Conservation (phyloP, 2,113 vertebrate species). For the Phasianus colchicus region DNA sequence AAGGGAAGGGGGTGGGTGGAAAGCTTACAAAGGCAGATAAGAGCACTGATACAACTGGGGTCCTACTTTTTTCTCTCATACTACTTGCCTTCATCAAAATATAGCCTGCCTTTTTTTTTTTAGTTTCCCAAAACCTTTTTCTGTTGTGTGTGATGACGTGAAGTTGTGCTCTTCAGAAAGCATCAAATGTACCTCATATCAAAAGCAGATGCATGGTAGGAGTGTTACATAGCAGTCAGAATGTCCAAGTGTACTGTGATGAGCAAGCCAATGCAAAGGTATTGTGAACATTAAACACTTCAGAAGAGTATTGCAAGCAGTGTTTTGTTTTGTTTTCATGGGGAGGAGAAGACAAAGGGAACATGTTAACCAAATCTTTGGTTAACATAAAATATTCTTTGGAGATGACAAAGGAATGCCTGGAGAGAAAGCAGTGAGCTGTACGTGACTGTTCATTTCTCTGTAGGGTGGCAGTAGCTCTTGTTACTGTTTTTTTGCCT, state of each 20-base stretch:
- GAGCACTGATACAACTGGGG: background rate
- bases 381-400: background rate
- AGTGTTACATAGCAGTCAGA: background rate
- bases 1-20: fast-evolving
- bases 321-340: background rate
- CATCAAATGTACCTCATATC: background rate
- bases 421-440: background rate
- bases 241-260: background rate
- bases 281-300: background rate
- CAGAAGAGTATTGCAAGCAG: background rate
- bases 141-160: background rate
- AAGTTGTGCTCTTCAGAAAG: background rate
- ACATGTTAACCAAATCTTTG: background rate
- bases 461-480: background rate
- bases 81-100: background rate
- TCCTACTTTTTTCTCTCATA: background rate
- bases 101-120: background rate
- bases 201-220: background rate
- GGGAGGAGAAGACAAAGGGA: background rate
- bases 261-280: no score
- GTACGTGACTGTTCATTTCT: background rate
- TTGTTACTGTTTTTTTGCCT: background rate
- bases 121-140: background rate
- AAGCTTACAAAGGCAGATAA: background rate
- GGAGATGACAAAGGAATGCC: background rate